Base-by-base conservation (phyloP, 1,140 invertebrate genomes). In the Idris sp. region DNA sequence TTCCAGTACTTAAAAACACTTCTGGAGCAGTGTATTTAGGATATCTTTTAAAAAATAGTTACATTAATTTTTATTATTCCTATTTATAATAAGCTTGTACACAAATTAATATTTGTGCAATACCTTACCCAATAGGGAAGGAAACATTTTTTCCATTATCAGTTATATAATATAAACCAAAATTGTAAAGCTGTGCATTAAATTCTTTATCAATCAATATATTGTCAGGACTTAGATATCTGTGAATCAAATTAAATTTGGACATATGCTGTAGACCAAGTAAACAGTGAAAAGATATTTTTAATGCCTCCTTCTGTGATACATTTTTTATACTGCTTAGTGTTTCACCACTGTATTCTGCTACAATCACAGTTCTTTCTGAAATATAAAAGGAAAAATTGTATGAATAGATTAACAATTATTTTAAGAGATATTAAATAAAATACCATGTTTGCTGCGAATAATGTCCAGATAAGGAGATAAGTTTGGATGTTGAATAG, bases 81-180 rank as follows among this genome's bases (percentile, higher is more conserved):
- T n/a, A n/a, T n/a, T n/a, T n/a, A n/a, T n/a, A n/a, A n/a, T n/a
- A n/a, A n/a, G n/a, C n/a, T n/a, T n/a, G n/a, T n/a, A n/a, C n/a
- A n/a, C n/a, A n/a, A n/a, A 22, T 22, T 22, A 22, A 13, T 22
- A 14, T 58, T 33, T 49, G 5, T 5, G 43, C 43, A 38, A 35
- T 10, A 10, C 28, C 88, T 88, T 89, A 96, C 92, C 96, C 95
- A 78, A 98, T 92, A 43, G 97, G 97, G 91, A 98, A 98, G 8
- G 93, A 91, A 4, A 98, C 95, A 84, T 94, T 91, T 75, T 90
- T 91, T 36, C 95, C 96, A 81, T 88, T 88, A 79, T 93, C 92
- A 13, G 96, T 98, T 92, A 98, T 97, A 81, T 95, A 92, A 88
- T 94, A 96, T 44, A 98, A 85, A 6, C 97, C 97, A 90, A 95